Conservation (phyloP, 1,140 invertebrate species). For the Epicauta chinensis region DNA sequence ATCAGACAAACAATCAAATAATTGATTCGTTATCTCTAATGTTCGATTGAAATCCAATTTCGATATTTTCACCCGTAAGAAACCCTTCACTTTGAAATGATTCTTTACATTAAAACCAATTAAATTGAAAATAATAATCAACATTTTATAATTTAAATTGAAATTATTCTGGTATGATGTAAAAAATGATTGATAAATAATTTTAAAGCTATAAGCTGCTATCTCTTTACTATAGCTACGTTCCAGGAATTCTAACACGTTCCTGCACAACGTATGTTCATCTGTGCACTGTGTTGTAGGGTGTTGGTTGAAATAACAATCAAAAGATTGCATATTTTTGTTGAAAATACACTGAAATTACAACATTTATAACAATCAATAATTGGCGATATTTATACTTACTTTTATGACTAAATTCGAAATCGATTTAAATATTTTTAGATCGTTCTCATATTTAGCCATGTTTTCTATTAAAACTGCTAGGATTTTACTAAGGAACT, state of each 20-base stretch:
- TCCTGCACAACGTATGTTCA: background rate
- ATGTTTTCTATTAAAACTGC: slow-evolving; percentile 18
- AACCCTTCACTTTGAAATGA: slow-evolving; percentile 14
- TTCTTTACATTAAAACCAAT: slow-evolving; percentile 28
- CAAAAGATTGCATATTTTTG: slow-evolving; percentile 20
- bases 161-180: slow-evolving; percentile 20
- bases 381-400: slow-evolving; percentile 11
- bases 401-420: slow-evolving; percentile 30
- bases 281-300: background rate
- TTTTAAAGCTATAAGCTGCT: slow-evolving; percentile 17
- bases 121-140: slow-evolving; percentile 25
- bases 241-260: background rate
- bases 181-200: slow-evolving; percentile 29
- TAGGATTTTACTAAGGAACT: slow-evolving; percentile 23
- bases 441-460: slow-evolving; percentile 16
- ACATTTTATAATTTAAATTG: slow-evolving; percentile 25
- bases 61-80: too few species aligned
- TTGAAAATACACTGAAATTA: slow-evolving; percentile 26
- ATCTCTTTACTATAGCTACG: background rate
- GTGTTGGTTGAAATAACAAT: slow-evolving; percentile 6
- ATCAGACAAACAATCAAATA: slow-evolving; percentile 26
- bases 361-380: too few species aligned
- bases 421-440: slow-evolving; percentile 23
- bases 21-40: slow-evolving; percentile 14
- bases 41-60: too few species aligned